Evolutionary conservation across 1,140 invertebrate genomes (phyloP).

Genomic region (Phocides pigmalion): DNA sequence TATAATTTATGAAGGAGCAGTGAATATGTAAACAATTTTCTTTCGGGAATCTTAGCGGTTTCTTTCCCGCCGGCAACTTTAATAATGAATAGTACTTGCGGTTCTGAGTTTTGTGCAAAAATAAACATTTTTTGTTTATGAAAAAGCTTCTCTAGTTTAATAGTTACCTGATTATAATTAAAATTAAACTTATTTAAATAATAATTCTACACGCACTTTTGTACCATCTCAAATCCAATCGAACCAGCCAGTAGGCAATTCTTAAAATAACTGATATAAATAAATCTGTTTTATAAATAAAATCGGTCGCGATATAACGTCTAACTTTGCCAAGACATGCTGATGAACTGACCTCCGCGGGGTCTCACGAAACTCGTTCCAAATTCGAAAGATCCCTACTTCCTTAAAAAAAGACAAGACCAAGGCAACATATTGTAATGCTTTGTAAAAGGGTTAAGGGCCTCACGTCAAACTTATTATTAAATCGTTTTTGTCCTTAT

Average conservation of each 20-base stretch:
- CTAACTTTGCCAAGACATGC: slow-evolving; percentile 53
- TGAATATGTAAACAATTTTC: too few relatives aligned
- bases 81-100: background rate
- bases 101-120: too few relatives aligned
- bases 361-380: slow-evolving; percentile 70
- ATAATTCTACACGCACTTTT: slow-evolving; percentile 14
- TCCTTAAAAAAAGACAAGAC: slow-evolving; percentile 70
- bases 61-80: slow-evolving; percentile 30
- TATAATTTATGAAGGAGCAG: too few relatives aligned
- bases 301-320: slow-evolving; percentile 38
- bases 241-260: background rate
- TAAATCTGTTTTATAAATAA: slow-evolving; percentile 12
- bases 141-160: too few relatives aligned
- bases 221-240: background rate
- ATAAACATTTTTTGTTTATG: too few relatives aligned
- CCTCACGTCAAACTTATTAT: slow-evolving; percentile 76
- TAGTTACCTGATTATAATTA: too few relatives aligned
- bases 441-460: slow-evolving; percentile 81
- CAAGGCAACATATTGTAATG: slow-evolving; percentile 77
- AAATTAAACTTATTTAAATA: too few relatives aligned
- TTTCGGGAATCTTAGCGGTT: background rate
- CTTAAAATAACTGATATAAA: slow-evolving; percentile 4
- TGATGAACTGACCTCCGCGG: slow-evolving; percentile 68
- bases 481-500: slow-evolving; percentile 83
- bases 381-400: slow-evolving; percentile 77